These are phyloP conservation scores for Xylophagus ater DNA, from an alignment of 2,888 invertebrate genomes.

Conservation along the genomic window DNA sequence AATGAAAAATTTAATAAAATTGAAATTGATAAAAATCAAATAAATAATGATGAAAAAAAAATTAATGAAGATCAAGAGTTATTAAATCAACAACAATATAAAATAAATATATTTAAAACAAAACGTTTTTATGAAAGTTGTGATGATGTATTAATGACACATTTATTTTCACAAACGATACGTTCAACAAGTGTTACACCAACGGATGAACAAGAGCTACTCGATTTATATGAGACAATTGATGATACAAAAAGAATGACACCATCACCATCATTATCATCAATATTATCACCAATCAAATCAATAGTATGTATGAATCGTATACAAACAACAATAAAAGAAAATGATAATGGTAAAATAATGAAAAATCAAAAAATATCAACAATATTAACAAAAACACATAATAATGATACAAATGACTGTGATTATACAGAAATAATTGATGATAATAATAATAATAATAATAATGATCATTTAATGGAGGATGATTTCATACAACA, in stretches of 20 bases:
- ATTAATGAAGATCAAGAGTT: too few relatives aligned
- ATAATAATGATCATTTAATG: neutral
- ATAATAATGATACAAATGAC: too few relatives aligned
- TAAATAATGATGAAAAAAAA: too few relatives aligned
- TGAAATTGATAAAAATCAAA: too few relatives aligned
- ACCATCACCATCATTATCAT: neutral
- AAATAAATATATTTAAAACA: constrained; percentile 12
- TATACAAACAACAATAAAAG: too few relatives aligned
- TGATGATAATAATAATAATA: neutral
- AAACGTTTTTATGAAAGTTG: constrained; percentile 12
- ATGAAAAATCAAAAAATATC: too few relatives aligned
- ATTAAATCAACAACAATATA: too few relatives aligned
- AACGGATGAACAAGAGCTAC: constrained; percentile 11
- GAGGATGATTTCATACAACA: neutral
- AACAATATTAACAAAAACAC: too few relatives aligned
- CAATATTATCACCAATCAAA: too few relatives aligned
- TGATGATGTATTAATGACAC: constrained; percentile 10
- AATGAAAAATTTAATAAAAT: too few relatives aligned
- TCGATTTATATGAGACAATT: neutral
- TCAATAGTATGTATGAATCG: too few relatives aligned
- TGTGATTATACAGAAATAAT: neutral
- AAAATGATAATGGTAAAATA: too few relatives aligned
- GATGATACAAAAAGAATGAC: neutral
- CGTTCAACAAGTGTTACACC: constrained; percentile 13
- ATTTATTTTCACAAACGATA: constrained; percentile 15